Conservation (phyloP, 2,888 invertebrate species). For the Caenorhabditis japonica region DNA sequence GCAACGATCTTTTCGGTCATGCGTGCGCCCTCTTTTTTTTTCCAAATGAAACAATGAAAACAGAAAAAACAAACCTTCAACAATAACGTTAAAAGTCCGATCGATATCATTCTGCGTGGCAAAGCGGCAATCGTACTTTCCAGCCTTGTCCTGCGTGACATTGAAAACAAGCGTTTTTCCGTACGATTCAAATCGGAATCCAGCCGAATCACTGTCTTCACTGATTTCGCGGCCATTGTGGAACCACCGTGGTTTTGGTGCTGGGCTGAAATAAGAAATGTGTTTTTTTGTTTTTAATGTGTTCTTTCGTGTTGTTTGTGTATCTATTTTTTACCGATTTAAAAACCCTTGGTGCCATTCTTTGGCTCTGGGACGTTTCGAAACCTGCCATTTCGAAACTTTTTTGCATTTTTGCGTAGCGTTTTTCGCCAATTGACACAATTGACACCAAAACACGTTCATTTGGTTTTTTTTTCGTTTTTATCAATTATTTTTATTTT, state of each 20-base stretch:
- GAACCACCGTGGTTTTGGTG: constrained; percentile 75
- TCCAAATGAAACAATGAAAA: neutral
- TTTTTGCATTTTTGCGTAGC: too few relatives aligned
- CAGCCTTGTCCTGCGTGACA: constrained; percentile 89
- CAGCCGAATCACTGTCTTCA: constrained; percentile 65
- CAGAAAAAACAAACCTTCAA: constrained; percentile 77
- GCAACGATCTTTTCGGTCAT: constrained; percentile 27
- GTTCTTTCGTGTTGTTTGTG: too few relatives aligned
- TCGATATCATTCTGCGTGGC: constrained; percentile 76
- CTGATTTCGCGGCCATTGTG: constrained; percentile 74
- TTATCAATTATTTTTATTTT: too few relatives aligned
- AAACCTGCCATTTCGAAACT: too few relatives aligned
- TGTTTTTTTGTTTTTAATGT: neutral
- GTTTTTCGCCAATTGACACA: too few relatives aligned
- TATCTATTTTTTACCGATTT: too few relatives aligned
- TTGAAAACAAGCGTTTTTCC: constrained; percentile 82
- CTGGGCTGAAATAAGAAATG: constrained; percentile 77
- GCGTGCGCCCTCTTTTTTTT: constrained; percentile 16
- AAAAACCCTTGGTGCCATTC: too few relatives aligned
- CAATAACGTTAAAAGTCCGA: constrained; percentile 77
- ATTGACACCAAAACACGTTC: neutral
- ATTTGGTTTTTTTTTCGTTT: too few relatives aligned
- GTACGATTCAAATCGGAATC: constrained; percentile 74
- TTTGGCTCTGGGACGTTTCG: too few relatives aligned
- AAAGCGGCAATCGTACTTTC: constrained; percentile 88